Evolutionary conservation across 2,888 invertebrate species (phyloP).

Genomic region (Lasioglossum pauxillum): DNA sequence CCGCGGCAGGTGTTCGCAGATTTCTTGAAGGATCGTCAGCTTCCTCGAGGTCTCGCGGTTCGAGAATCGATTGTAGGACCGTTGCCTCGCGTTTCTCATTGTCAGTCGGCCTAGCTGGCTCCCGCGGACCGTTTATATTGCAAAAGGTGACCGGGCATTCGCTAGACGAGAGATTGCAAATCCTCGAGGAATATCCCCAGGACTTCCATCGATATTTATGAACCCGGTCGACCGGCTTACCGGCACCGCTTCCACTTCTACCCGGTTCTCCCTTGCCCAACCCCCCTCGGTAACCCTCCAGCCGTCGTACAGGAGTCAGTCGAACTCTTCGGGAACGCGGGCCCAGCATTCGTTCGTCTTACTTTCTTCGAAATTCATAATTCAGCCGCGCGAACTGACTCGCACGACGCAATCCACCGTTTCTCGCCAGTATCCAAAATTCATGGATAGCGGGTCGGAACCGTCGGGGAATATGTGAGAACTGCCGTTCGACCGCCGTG

Average conservation of each 20-base stretch:
- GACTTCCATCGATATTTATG: constrained; percentile 60
- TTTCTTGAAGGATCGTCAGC: background rate
- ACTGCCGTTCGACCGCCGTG: constrained; percentile 13
- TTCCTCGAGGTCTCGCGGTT: background rate
- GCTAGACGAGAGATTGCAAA: constrained; percentile 54
- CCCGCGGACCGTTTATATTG: constrained; percentile 65
- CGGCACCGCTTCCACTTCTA: background rate
- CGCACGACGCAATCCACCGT: constrained; percentile 14
- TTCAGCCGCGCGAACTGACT: constrained; percentile 32
- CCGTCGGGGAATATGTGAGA: constrained; percentile 18
- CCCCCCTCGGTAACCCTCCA: background rate
- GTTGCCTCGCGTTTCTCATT: constrained; percentile 57
- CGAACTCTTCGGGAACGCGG: constrained; percentile 33
- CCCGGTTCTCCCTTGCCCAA: background rate
- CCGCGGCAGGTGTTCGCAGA: background rate
- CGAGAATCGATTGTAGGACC: constrained; percentile 50
- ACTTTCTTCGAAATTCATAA: constrained; percentile 58
- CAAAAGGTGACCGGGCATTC: constrained; percentile 54
- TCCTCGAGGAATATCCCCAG: constrained; percentile 61
- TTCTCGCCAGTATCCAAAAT: constrained; percentile 32
- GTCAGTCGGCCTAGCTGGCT: constrained; percentile 52
- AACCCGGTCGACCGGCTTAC: constrained; percentile 43
- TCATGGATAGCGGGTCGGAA: constrained; percentile 39
- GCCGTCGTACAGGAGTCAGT: constrained; percentile 11
- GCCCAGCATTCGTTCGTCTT: constrained; percentile 47